phyloP scores from a whole-genome alignment of 2,888 invertebrate genomes.

The Meghimatium bilineatum region DNA sequence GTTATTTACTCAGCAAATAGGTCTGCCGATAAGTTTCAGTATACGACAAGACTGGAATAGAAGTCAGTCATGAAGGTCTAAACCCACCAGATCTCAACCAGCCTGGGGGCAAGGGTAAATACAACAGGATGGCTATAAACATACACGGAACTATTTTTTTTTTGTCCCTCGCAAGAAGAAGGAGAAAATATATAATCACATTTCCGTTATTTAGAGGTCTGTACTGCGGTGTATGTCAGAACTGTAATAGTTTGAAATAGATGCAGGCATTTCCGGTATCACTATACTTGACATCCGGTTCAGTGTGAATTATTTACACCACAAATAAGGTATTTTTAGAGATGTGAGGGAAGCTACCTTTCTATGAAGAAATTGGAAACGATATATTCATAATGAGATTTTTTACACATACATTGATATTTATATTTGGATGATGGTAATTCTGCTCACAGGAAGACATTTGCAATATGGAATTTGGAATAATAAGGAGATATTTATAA shows the following conservation, averaged over 20 bases:
- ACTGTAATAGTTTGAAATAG: slow-evolving; percentile 8
- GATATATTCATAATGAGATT: no score
- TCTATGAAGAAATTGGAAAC: no score
- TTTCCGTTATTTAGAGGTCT: background rate
- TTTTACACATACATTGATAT: no score
- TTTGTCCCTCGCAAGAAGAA: background rate
- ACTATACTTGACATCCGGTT: background rate
- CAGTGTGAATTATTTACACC: background rate
- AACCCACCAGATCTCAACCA: no score
- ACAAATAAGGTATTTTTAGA: background rate
- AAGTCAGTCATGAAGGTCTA: no score
- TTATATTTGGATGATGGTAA: no score
- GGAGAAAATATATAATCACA: background rate
- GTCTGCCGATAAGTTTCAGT: no score
- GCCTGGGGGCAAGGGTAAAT: background rate
- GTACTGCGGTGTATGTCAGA: slow-evolving; percentile 12
- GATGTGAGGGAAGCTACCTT: background rate
- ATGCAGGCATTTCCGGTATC: slow-evolving; percentile 28
- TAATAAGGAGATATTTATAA: no score
- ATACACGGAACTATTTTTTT: background rate
- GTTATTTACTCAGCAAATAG: no score
- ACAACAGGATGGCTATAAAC: background rate
- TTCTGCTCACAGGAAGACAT: no score
- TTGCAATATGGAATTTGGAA: no score
- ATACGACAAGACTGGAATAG: no score